These are phyloP conservation scores for Chamaedrilus cognettii DNA, from an alignment of 2,888 invertebrate species.

Conservation along the genomic window DNA sequence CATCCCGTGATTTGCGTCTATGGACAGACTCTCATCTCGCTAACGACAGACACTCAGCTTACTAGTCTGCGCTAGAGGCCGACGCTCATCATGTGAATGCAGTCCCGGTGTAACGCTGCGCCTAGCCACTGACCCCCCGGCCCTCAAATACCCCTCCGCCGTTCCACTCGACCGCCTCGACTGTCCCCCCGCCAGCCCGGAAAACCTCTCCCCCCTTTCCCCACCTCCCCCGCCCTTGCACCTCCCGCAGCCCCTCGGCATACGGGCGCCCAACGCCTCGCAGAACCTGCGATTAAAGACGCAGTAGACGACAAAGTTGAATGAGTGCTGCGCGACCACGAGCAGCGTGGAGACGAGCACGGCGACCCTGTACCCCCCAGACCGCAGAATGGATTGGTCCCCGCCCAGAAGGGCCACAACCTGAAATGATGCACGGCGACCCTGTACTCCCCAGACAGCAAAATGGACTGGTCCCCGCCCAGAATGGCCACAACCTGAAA, in stretches of 20 bases:
- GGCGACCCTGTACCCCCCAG: constrained; percentile 15
- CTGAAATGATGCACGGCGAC: constrained; percentile 6
- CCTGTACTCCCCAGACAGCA: constrained; percentile 14
- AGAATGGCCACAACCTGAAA: constrained; percentile 14
- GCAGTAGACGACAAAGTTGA: constrained; percentile 34
- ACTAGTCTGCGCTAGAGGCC: too few relatives aligned
- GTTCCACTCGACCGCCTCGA: too few relatives aligned
- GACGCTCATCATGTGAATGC: too few relatives aligned
- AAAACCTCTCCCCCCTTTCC: too few relatives aligned
- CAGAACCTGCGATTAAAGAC: constrained; percentile 32
- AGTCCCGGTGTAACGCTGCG: too few relatives aligned
- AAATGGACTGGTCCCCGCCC: constrained; percentile 4
- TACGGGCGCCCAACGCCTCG: constrained; percentile 14
- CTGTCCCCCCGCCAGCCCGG: too few relatives aligned
- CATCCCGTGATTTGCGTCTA: too few relatives aligned
- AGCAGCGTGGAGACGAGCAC: constrained; percentile 27
- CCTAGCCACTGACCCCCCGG: too few relatives aligned
- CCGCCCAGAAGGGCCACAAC: constrained; percentile 10
- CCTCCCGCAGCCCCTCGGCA: background rate
- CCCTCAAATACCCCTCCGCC: too few relatives aligned
- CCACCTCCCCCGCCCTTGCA: too few relatives aligned
- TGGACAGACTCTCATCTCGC: too few relatives aligned
- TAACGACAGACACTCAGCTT: too few relatives aligned
- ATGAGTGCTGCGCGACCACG: constrained; percentile 29
- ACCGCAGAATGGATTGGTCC: constrained; percentile 11